These are phyloP conservation scores for Drosophila orena DNA, from an alignment of 1,140 invertebrate species.

Conservation along the genomic window DNA sequence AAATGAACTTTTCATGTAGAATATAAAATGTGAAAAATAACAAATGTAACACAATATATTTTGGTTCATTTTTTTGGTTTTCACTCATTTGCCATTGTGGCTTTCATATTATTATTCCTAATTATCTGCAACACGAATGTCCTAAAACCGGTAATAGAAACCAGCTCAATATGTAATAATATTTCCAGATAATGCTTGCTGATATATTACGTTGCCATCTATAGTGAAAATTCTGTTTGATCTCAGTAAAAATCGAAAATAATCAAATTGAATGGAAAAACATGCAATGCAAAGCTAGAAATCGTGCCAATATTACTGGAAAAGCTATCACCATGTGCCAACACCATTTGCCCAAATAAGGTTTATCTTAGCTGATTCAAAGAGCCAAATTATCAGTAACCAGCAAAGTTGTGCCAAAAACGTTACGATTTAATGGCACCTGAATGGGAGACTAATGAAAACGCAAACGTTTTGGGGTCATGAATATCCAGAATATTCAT, in stretches of 20 bases:
- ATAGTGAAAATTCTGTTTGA: background rate
- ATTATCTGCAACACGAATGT: no score
- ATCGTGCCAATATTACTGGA: background rate
- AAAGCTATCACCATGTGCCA: background rate
- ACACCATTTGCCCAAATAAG: background rate
- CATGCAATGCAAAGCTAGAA: background rate
- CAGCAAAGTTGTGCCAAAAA: background rate
- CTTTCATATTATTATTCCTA: no score
- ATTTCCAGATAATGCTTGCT: background rate
- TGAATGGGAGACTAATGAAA: slow-evolving; percentile 26
- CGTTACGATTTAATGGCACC: slow-evolving; percentile 4
- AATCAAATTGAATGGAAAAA: background rate
- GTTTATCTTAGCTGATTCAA: background rate
- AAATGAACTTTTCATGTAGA: background rate
- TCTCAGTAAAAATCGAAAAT: background rate
- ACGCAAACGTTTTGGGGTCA: slow-evolving; percentile 4
- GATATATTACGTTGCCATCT: background rate
- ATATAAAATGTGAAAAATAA: background rate
- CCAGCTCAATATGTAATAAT: background rate
- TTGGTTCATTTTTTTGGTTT: no score
- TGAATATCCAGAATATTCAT: slow-evolving; percentile 20
- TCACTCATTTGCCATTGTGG: no score
- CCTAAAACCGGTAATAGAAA: no score
- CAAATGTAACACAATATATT: no score
- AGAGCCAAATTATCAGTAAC: background rate